Base-by-base conservation (phyloP, 2,797 vertebrate species). In the Anguilla pacifica region DNA sequence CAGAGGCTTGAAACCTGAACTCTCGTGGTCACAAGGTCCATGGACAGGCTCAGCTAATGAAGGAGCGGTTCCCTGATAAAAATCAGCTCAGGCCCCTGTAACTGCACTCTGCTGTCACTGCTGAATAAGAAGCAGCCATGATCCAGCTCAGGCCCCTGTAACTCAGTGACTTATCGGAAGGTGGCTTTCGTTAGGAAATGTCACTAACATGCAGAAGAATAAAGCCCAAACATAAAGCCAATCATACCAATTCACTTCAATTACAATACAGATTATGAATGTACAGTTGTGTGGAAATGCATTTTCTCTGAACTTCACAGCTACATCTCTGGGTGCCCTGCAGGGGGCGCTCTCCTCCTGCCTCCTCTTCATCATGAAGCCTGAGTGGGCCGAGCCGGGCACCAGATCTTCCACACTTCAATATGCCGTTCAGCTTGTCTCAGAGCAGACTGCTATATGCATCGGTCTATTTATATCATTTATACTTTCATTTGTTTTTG, bases 311-410 rank as follows among this genome's bases (percentile, higher is more conserved):
- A 31, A 35, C 55, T 3, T 84, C 28, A 19, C 6, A 49, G 35
- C 11, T 85, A 81, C 35, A 89, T 67, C 90, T 22, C 79, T 2
- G 35, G 35, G 13, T 83, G 46, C 81, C 90, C 89, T 92, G 88
- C 85, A 89, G 91, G 91, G 87, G 89, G 43, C 90, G 89, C 92
- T 88, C 19, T 90, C 92, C 89, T 91, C 89, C 87, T 85, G 88
- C 90, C 39, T n/a, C 10, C 15, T 19, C 74, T 4, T 57, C 81
- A 28, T 86, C 81, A 88, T 91, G 89, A 77, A 59, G 53, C n/a
- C 10, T 77, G 31, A 25, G n/a, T 17, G 82, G 35, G 31, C 57
- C 19, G 57, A 61, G 5, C 6, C 43, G 13, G 6, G 39, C 43
- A 10, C 43, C 19, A 49, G 22, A 25, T 43, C 43, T 81, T 81